A percentile compares a stretch with the other conserved stretches of the same genome.
These are phyloP conservation scores for Dermolepida albohirtum DNA, from an alignment of 2,888 invertebrate species.

Conservation along the genomic window DNA sequence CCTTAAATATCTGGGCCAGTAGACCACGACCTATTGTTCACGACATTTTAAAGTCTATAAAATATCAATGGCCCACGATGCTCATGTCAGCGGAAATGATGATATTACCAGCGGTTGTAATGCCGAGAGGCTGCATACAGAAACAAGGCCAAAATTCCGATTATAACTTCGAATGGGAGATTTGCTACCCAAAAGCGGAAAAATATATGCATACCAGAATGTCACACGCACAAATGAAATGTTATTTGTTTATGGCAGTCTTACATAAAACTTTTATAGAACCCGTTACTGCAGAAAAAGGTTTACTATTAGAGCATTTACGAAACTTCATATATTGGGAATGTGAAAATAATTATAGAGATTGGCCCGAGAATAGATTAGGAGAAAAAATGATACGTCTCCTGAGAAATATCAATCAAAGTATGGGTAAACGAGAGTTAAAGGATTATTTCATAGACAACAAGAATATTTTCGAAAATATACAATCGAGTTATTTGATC, in stretches of 20 bases:
- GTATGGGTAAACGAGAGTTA: slow-evolving; percentile 72
- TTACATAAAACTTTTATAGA: slow-evolving; percentile 81
- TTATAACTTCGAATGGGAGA: slow-evolving; percentile 81
- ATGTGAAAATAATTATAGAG: slow-evolving; percentile 75
- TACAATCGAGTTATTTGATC: slow-evolving; percentile 73
- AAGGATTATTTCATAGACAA: slow-evolving; percentile 78
- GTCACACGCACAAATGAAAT: slow-evolving; percentile 77
- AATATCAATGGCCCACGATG: slow-evolving; percentile 77
- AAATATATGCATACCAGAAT: slow-evolving; percentile 79
- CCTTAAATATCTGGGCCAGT: slow-evolving; percentile 76
- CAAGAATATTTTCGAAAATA: slow-evolving; percentile 79
- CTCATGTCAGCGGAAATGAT: slow-evolving; percentile 75
- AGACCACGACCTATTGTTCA: slow-evolving; percentile 70
- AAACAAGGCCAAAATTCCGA: slow-evolving; percentile 72
- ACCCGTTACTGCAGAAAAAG: slow-evolving; percentile 72
- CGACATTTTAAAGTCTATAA: slow-evolving; percentile 70
- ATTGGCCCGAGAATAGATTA: slow-evolving; percentile 80
- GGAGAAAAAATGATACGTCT: slow-evolving; percentile 76
- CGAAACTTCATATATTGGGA: slow-evolving; percentile 82
- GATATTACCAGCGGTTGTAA: slow-evolving; percentile 75
- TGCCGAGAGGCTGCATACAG: slow-evolving; percentile 77
- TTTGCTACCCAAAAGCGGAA: slow-evolving; percentile 82
- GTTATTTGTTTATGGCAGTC: slow-evolving; percentile 75
- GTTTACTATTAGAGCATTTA: slow-evolving; percentile 78
- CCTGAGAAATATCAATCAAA: slow-evolving; percentile 72